Evolutionary conservation across 1,140 invertebrate genomes (phyloP), one percentile per base, ranked within the genome.

Genomic region (Matsumurasca onukii): DNA sequence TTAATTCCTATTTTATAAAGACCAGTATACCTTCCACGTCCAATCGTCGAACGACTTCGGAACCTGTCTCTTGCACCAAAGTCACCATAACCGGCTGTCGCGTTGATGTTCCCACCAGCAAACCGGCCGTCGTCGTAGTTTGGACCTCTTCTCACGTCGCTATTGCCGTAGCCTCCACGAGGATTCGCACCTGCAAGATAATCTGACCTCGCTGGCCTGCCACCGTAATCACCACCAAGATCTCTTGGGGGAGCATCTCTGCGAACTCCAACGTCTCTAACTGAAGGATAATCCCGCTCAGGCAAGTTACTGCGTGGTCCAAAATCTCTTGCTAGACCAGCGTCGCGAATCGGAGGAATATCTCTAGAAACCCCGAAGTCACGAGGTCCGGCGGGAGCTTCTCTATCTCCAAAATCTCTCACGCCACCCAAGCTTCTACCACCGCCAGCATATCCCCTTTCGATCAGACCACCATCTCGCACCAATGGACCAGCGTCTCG

Each of bases 101-200:
- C 72, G 52, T 31, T 52, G 45, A 61, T 62, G 15, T 66, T 48
- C 12, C 70, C 49, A 15, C 67, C 67, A 9, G 67, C 49, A 25
- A 48, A 52, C 27, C 70, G 69, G 74, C 78, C 76, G 52, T 27
- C 25, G 24, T 13, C 15, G 25, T 13, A 13, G 25, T 22, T 27
- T 59, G 24, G 24, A n/a, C 24, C 15, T 78, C 76, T 25, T 77
- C 75, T n/a, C 17, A 39, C 48, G n/a, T 45, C 51, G 29, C 34
- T 29, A 45, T 78, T 73, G 69, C 79, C 78, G 69, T 79, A 78
- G 74, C 78, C 77, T 51, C 31, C 39, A 71, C 81, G 79, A 39
- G 17, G 22, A 15, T 45, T 55, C 13, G 25, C 55, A 22, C 55
- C 55, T 3, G 22, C 55, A 5, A 3, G 2, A 59, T 59, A 59